A percentile compares a stretch with the other conserved stretches of the same genome.
phyloP scores from a whole-genome alignment of 2,113 vertebrate species.

The Phyllostomus hastatus region DNA sequence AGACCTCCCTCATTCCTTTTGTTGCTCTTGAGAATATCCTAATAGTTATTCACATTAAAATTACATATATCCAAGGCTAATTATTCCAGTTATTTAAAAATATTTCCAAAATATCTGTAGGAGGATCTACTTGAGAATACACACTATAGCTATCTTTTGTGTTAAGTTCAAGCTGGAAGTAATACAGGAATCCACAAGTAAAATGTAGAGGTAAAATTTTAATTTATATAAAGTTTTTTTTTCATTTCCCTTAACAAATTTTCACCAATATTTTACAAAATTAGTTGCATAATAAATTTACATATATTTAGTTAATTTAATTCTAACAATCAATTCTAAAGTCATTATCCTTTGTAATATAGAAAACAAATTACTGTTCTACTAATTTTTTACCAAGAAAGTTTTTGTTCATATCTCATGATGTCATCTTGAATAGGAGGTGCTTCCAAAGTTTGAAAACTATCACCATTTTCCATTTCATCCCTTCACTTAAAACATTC shows the following conservation, averaged over 20 bases:
- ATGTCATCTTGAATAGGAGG: constrained; percentile 29
- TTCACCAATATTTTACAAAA: background rate
- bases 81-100: background rate
- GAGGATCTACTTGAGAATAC: background rate
- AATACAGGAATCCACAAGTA: background rate
- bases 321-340: background rate
- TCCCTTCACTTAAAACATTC: background rate
- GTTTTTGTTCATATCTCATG: constrained; percentile 13
- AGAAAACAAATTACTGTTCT: background rate
- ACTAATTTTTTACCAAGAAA: constrained; percentile 22
- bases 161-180: background rate
- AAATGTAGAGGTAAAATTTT: background rate
- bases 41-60: background rate
- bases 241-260: background rate
- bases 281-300: background rate
- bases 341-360: background rate
- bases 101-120: background rate
- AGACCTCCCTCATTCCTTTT: background rate
- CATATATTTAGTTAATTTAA: background rate
- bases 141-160: background rate
- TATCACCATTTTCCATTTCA: background rate
- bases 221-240: background rate
- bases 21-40: background rate
- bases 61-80: background rate
- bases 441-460: constrained; percentile 41